A percentile compares a stretch with the other conserved stretches of the same genome.
Conservation (phyloP, 2,113 vertebrate species). For the Alectura lathami region DNA sequence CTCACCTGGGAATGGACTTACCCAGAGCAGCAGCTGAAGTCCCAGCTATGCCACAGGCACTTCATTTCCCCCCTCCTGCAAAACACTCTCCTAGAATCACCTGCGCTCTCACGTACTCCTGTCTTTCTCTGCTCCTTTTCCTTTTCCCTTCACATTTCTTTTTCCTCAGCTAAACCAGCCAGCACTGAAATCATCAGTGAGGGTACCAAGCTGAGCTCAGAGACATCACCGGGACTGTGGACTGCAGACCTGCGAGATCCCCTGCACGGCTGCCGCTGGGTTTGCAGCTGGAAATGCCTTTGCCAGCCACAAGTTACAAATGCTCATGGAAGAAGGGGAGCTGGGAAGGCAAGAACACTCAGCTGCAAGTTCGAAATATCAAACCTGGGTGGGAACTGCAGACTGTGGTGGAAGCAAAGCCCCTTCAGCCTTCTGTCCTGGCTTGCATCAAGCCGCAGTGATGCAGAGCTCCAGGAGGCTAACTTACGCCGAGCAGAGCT, state of each 20-base stretch:
- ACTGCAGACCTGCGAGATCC: not conserved
- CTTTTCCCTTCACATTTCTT: not conserved
- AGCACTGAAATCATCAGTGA: not conserved
- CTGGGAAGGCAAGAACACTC: not conserved
- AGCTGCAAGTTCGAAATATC: not conserved
- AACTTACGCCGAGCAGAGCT: not conserved
- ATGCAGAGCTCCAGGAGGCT: not conserved
- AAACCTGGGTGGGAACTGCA: not conserved
- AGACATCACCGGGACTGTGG: not conserved
- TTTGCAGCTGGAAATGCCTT: not conserved
- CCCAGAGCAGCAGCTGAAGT: not conserved
- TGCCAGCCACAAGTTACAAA: not conserved
- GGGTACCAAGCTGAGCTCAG: not conserved
- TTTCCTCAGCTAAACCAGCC: not conserved
- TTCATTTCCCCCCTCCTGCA: not conserved
- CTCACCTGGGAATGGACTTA: not conserved
- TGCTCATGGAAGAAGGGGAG: not conserved
- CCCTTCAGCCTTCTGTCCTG: not conserved
- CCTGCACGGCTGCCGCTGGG: too few species aligned
- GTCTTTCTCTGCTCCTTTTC: not conserved
- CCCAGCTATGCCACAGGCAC: accelerated
- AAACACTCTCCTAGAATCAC: not conserved
- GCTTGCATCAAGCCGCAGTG: not conserved
- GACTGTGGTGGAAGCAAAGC: not conserved
- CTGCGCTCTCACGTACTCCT: not conserved